Evolutionary conservation across 1,140 invertebrate species (phyloP), one percentile per base, ranked within the genome.

Genomic region (Drosophila biarmipes): DNA sequence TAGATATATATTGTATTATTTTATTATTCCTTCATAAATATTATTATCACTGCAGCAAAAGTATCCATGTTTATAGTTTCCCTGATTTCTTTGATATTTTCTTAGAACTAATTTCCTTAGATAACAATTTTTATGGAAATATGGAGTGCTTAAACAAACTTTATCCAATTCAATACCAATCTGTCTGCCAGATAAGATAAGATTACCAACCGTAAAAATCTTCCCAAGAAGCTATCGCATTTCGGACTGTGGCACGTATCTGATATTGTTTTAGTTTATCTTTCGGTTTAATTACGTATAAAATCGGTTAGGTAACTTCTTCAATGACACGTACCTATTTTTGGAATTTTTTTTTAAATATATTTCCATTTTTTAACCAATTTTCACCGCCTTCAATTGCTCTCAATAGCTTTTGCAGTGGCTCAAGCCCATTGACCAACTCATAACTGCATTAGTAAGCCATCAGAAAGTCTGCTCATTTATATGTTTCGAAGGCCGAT

Each of bases 341-440:
- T 37, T 5, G 11, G 31, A 24, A 11, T 11, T 40, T 14, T 40
- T 31, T 11, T 48, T 11, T 24, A 63, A 17, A 21, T 49, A 62
- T 31, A 63, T 66, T n/a, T 14, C 0, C 2, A 3, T 14, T 24
- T 24, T 4, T 27, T 4, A 19, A 5, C 17, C 52, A 15, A 31
- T 12, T 40, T 29, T 1, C 3, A 40, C 17, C 17, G 46, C 12
- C 11, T 49, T 49, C 27, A 11, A 29, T 49, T 49, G 27, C 24
- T 48, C 24, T 48, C 24, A 8, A 29, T 11, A 29, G 24, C 48
- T 46, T 69, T 46, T 35, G 42, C 52, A 56, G 63, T 35, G 19
- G 58, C 38, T 38, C 27, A 31, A 38, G 11, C 6, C 35, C 42
- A 69, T 69, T 69, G 67, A 69, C 67, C 67, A 69, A 56, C 48